Base-by-base conservation (phyloP, 2,888 invertebrate species). In the Cosmopolites sordidus region DNA sequence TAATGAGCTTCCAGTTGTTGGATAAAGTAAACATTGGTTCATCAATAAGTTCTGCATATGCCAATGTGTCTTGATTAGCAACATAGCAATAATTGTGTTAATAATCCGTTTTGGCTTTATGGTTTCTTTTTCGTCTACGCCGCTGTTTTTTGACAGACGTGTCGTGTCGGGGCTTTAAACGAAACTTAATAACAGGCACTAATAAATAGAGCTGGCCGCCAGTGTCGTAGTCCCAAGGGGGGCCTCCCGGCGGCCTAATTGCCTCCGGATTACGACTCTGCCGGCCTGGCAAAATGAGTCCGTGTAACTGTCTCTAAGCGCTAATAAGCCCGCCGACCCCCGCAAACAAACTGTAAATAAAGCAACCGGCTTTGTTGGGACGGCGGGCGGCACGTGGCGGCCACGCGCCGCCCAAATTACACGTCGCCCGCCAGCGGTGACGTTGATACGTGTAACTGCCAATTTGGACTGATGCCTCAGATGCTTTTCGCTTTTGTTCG, bases 401-500 rank as follows among this genome's bases (percentile, higher is more conserved):
- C 58, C 73, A 71, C 72, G 72, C 68, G 72, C 62, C 69, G 58
- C 60, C 62, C 69, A 72, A 72, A 72, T 72, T 73, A 72, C 72
- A 67, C 68, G 67, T 69, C 40, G 16, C 33, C 33, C 33, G 33
- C 12, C n/a, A 33, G 33, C 68, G 66, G 64, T 72, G 73, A 74
- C 74, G 67, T 73, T 73, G 73, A 74, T 72, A 71, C 73, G 73
- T 73, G 71, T 73, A 73, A 71, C 73, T 74, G 69, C 71, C 74
- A 73, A 74, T 74, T 74, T 73, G 33, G 33, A 22, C 22, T 22
- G 22, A 22, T 22, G 22, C 22, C 4, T 22, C 22, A 3, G 22
- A 22, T 8, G 22, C 22, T 22, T 8, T 22, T 8, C 8, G 22
- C 22, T 8, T 22, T 22, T 22, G 22, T 22, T 3, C 22, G 22